Percentiles rank a stretch among this genome's conserved stretches.
Evolutionary conservation across 1,140 invertebrate genomes (phyloP).

Genomic region (Drosophila takahashii): DNA sequence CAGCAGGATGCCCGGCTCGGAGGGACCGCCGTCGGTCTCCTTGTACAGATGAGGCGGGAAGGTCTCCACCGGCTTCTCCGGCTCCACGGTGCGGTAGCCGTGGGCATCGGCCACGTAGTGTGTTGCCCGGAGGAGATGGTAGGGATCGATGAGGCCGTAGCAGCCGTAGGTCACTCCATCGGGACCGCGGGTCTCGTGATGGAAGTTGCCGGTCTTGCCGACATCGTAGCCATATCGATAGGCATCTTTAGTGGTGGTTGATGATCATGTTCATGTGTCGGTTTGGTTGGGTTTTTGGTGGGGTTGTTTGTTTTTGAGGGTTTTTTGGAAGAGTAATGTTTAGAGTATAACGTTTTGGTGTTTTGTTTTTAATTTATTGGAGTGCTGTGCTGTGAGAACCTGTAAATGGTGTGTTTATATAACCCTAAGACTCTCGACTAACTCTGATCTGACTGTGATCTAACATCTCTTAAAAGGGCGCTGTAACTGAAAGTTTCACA

Average conservation of each 20-base stretch:
- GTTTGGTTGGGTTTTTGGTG: conserved; percentile 33
- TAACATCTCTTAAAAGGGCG: conserved; percentile 40
- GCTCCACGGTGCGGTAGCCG: conserved; percentile 90
- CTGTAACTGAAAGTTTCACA: conserved; percentile 48
- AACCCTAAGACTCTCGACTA: conserved; percentile 40
- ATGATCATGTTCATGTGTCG: conserved; percentile 18
- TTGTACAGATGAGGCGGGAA: conserved; percentile 85
- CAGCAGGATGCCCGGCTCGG: conserved; percentile 86
- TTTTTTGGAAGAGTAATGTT: conserved; percentile 45
- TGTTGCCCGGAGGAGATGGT: conserved; percentile 88
- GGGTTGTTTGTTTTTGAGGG: conserved; percentile 9
- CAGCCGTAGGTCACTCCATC: conserved; percentile 92
- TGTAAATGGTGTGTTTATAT: conserved; percentile 33
- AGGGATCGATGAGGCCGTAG: conserved; percentile 90
- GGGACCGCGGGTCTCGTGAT: conserved; percentile 90
- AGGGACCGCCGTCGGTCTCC: conserved; percentile 76
- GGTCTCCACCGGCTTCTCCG: conserved; percentile 89
- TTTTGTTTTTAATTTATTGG: conserved; percentile 6
- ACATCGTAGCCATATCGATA: conserved; percentile 91
- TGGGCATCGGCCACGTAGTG: conserved; percentile 92
- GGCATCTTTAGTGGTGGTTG: conserved; percentile 83
- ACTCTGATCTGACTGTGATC: conserved; percentile 35
- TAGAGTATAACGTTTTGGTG: conserved; percentile 45
- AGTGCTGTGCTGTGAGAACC: conserved; percentile 39
- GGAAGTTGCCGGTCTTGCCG: conserved; percentile 89